Evolutionary conservation across 2,888 invertebrate species (phyloP).

Genomic region (Cosmia pyralina): DNA sequence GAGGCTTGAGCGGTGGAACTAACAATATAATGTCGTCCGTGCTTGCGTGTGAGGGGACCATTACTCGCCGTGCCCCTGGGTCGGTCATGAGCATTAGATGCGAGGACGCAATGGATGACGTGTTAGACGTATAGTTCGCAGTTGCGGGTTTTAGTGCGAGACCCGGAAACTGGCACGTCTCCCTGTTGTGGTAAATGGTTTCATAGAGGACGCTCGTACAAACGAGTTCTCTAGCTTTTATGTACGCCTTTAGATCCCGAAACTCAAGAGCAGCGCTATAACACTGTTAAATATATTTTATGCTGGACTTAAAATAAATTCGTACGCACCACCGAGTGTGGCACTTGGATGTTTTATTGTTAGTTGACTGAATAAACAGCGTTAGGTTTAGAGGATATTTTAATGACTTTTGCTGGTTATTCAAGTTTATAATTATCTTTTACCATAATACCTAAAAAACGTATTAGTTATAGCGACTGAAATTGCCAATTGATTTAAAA

Average conservation of each 20-base stretch:
- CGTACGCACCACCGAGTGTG: conserved; percentile 27
- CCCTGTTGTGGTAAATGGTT: conserved; percentile 72
- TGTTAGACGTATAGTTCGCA: conserved; percentile 40
- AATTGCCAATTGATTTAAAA: not conserved
- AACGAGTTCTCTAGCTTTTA: conserved; percentile 67
- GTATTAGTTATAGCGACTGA: not conserved
- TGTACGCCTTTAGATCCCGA: conserved; percentile 59
- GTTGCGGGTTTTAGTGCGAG: conserved; percentile 56
- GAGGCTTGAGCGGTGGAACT: conserved; percentile 61
- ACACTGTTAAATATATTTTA: conserved; percentile 39
- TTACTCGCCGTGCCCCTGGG: conserved; percentile 54
- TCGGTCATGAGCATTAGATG: conserved; percentile 38
- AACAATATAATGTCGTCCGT: conserved; percentile 51
- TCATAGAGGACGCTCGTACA: conserved; percentile 71
- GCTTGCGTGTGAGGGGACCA: conserved; percentile 48
- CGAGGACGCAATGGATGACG: conserved; percentile 66
- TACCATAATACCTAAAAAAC: not conserved
- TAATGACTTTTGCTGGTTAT: conserved; percentile 14
- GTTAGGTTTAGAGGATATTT: conserved; percentile 10
- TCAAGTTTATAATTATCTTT: not conserved
- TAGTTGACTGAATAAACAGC: conserved; percentile 21
- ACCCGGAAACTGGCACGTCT: conserved; percentile 63
- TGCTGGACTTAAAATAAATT: conserved; percentile 49
- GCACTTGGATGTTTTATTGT: conserved; percentile 34
- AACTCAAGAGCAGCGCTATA: conserved; percentile 56